A percentile compares a stretch with the other conserved stretches of the same genome.
phyloP scores from a whole-genome alignment of 2,113 vertebrate species.

The Parus major region DNA sequence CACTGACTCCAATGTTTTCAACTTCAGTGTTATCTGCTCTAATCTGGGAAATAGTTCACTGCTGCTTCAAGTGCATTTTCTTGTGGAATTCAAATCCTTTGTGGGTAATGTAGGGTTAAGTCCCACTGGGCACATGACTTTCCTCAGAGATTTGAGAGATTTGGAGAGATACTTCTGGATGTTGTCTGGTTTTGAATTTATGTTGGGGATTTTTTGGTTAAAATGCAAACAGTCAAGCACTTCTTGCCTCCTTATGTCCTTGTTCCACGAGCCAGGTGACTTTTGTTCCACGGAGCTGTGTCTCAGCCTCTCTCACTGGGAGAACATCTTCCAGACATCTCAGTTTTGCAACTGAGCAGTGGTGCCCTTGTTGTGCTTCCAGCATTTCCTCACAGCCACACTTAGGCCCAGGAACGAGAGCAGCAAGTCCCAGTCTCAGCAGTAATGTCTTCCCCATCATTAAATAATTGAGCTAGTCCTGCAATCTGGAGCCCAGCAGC shows the following conservation, averaged over 20 bases:
- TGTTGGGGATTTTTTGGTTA: accelerated
- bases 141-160: background rate
- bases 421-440: conserved; percentile 49
- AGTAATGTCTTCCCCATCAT: conserved; percentile 41
- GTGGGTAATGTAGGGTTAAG: background rate
- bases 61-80: background rate
- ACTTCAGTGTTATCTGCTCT: background rate
- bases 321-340: background rate
- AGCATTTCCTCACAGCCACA: conserved; percentile 10
- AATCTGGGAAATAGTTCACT: conserved; percentile 19
- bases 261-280: background rate
- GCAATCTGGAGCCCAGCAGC: conserved; percentile 19
- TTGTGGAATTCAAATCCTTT: background rate
- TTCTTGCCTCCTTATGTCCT: background rate
- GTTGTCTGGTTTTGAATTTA: background rate
- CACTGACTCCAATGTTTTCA: background rate
- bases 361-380: background rate
- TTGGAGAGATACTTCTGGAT: background rate
- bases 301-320: background rate
- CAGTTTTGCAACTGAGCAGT: conserved; percentile 5
- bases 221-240: background rate
- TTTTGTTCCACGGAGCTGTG: background rate
- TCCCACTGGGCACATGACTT: background rate
- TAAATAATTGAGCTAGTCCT: conserved; percentile 56
- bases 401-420: conserved; percentile 12